phyloP scores from a whole-genome alignment of 2,797 vertebrate species.

The Myotis vivesi region DNA sequence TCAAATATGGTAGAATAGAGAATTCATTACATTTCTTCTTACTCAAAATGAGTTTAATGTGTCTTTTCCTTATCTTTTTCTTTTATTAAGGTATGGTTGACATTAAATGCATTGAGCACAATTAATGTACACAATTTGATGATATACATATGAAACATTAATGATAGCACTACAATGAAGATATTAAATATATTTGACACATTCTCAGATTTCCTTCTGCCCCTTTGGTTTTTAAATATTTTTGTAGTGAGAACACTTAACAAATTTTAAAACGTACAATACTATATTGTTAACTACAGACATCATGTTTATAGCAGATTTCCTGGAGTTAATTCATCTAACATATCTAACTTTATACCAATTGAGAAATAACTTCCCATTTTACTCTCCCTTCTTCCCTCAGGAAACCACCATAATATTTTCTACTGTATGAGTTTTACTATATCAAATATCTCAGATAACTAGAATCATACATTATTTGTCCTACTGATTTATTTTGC shows the following conservation, averaged over 20 bases:
- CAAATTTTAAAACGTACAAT: background rate
- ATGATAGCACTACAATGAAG: background rate
- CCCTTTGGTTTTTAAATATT: too few relatives aligned
- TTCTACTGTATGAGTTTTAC: too few relatives aligned
- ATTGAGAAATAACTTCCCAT: background rate
- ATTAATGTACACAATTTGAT: background rate
- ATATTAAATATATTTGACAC: background rate
- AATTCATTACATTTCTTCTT: background rate
- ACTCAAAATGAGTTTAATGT: background rate
- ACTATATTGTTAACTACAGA: background rate
- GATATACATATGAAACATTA: background rate
- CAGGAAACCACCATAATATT: background rate
- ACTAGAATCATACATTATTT: too few relatives aligned
- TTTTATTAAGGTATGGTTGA: background rate
- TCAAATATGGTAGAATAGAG: background rate
- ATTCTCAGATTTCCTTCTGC: background rate
- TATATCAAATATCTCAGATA: too few relatives aligned
- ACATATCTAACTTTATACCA: background rate
- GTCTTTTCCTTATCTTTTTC: background rate
- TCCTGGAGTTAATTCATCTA: background rate
- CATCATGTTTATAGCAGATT: background rate
- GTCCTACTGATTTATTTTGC: too few relatives aligned
- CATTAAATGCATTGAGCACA: background rate
- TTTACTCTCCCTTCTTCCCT: fast-evolving
- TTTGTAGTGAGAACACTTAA: background rate